A percentile compares a stretch with the other conserved stretches of the same genome.
Conservation (phyloP, 2,888 invertebrate genomes). For the Eilema caniola region DNA sequence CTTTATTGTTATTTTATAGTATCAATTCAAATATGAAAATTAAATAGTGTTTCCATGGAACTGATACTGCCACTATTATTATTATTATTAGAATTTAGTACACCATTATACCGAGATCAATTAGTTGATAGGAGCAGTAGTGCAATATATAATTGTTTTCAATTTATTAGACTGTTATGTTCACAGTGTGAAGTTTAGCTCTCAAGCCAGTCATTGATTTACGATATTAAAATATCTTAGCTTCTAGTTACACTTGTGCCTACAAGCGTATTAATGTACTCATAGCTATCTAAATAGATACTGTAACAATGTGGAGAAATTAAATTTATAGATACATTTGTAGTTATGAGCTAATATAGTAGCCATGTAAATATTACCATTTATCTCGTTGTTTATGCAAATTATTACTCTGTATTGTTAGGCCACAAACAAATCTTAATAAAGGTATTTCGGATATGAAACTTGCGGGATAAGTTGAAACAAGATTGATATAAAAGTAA, state of each 20-base stretch:
- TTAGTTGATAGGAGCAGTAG: neutral
- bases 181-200: neutral
- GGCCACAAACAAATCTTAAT: no score
- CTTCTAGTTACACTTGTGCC: neutral
- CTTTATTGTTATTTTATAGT: neutral
- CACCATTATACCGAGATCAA: neutral
- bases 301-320: neutral
- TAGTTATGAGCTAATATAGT: no score
- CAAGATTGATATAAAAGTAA: no score
- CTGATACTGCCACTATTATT: no score
- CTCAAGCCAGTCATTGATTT: neutral
- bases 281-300: neutral
- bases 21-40: neutral
- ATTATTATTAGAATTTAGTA: neutral
- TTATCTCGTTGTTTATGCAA: neutral
- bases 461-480: no score
- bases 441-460: no score
- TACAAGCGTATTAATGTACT: neutral
- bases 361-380: neutral
- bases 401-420: neutral
- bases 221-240: neutral
- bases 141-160: neutral
- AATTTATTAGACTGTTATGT: constrained; percentile 1
- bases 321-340: neutral
- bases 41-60: neutral